Percentiles rank a stretch among this genome's conserved stretches.
Conservation (phyloP, 1,140 invertebrate genomes). For the Drosophila nannoptera region DNA sequence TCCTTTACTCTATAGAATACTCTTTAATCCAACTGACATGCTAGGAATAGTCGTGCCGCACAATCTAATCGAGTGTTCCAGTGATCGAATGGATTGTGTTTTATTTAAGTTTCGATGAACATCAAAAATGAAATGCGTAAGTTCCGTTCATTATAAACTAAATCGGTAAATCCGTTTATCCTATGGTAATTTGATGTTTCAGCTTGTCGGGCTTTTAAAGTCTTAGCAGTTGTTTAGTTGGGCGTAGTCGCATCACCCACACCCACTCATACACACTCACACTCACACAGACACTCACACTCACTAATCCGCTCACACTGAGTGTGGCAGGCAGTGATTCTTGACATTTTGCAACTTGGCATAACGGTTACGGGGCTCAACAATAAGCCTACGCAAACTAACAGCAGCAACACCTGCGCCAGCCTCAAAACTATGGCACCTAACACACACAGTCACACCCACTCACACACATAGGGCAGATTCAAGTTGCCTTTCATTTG, state of each 20-base stretch:
- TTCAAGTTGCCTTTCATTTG: slow-evolving; percentile 5
- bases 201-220: slow-evolving; percentile 49
- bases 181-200: slow-evolving; percentile 66
- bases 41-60: no score
- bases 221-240: slow-evolving; percentile 31
- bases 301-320: slow-evolving; percentile 29
- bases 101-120: slow-evolving; percentile 32
- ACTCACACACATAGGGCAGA: background rate
- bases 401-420: slow-evolving; percentile 53
- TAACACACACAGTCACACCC: background rate
- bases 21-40: background rate
- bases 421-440: slow-evolving; percentile 7
- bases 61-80: background rate
- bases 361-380: slow-evolving; percentile 43
- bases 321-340: slow-evolving; percentile 54
- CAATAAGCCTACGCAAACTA: slow-evolving; percentile 68
- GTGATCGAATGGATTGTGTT: slow-evolving; percentile 30
- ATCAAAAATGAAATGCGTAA: slow-evolving; percentile 29
- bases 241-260: slow-evolving; percentile 4
- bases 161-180: slow-evolving; percentile 51
- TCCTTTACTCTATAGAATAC: no score
- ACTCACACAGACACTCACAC: slow-evolving; percentile 12
- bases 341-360: slow-evolving; percentile 58
- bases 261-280: slow-evolving; percentile 8
- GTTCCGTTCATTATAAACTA: slow-evolving; percentile 52